Percentiles rank a stretch among this genome's conserved stretches.
Conservation (phyloP, 2,888 invertebrate species). For the Liopterus haemorrhoidalis region DNA sequence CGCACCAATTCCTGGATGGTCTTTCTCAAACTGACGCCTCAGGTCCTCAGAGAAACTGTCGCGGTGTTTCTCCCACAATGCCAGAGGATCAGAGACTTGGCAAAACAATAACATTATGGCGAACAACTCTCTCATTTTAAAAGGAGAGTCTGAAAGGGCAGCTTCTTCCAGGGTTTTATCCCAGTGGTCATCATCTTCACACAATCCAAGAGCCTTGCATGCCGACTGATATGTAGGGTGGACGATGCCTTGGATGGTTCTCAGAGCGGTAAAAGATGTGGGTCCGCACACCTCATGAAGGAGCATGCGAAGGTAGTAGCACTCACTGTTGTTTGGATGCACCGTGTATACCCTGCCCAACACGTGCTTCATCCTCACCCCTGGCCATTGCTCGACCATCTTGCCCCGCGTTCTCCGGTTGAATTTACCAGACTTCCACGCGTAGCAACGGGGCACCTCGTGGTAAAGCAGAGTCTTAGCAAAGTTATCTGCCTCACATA, state of each 20-base stretch:
- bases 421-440: constrained; percentile 23
- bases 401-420: too few species aligned
- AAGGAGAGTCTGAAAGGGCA: constrained; percentile 26
- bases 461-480: constrained; percentile 39
- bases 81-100: constrained; percentile 22
- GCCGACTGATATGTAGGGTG: constrained; percentile 33
- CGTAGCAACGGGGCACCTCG: constrained; percentile 36
- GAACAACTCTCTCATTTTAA: constrained; percentile 28
- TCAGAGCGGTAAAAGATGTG: constrained; percentile 35
- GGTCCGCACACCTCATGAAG: constrained; percentile 34
- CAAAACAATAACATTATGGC: constrained; percentile 29
- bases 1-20: background rate
- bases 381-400: constrained; percentile 12
- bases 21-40: constrained; percentile 11
- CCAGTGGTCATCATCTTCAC: constrained; percentile 40
- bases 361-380: constrained; percentile 12
- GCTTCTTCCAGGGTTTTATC: constrained; percentile 33
- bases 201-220: constrained; percentile 33
- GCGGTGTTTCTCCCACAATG: constrained; percentile 32
- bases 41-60: constrained; percentile 32
- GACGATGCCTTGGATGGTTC: constrained; percentile 35
- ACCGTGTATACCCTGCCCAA: constrained; percentile 23
- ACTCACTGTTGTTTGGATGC: constrained; percentile 21
- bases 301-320: constrained; percentile 27
- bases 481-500: constrained; percentile 38